Conservation (phyloP, 1,140 invertebrate genomes). For the Kradibia gibbosae region DNA sequence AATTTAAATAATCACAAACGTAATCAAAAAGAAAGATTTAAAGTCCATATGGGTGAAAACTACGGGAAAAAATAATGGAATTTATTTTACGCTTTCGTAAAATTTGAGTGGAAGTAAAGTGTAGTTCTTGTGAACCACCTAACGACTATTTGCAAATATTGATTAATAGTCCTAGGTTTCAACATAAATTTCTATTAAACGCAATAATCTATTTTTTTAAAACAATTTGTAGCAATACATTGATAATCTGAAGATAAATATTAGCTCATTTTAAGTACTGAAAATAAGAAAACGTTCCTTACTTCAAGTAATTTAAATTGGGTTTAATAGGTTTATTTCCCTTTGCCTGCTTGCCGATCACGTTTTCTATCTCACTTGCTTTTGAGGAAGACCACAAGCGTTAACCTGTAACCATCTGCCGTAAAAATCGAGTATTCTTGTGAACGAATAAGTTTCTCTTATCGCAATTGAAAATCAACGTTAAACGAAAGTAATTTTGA, state of each 20-base stretch:
- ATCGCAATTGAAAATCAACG: background rate
- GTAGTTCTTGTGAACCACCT: background rate
- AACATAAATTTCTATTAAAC: background rate
- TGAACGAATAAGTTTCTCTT: background rate
- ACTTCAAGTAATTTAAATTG: background rate
- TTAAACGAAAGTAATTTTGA: slow-evolving; percentile 20
- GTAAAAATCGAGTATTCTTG: background rate
- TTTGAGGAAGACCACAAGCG: background rate
- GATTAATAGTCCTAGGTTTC: background rate
- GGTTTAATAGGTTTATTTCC: background rate
- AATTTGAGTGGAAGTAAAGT: background rate
- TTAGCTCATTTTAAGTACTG: background rate
- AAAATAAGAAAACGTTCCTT: background rate
- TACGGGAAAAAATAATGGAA: background rate
- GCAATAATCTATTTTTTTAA: background rate
- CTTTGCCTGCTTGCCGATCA: too few species aligned
- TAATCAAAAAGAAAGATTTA: background rate
- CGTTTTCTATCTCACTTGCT: too few species aligned
- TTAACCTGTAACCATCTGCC: background rate
- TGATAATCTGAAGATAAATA: background rate
- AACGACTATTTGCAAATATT: background rate
- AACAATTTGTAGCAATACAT: background rate
- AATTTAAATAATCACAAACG: background rate
- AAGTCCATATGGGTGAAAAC: background rate
- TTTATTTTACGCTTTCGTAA: background rate